Percentiles rank a stretch among this genome's conserved stretches.
Conservation (phyloP, 2,113 vertebrate species). For the Arizona elegans region DNA sequence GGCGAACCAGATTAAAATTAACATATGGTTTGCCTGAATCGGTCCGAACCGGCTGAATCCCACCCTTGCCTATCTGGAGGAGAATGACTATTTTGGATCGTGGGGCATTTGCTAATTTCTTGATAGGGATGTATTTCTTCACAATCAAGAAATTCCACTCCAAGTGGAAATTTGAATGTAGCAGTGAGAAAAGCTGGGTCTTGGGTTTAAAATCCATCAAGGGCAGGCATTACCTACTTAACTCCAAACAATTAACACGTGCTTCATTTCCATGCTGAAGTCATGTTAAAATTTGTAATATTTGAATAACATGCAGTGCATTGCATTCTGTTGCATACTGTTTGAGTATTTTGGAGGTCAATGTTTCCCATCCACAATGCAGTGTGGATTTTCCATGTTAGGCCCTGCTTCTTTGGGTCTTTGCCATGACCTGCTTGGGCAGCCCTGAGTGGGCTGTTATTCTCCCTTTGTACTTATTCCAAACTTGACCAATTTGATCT, state of each 20-base stretch:
- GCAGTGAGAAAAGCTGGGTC: not conserved
- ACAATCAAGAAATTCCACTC: not conserved
- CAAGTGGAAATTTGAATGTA: not conserved
- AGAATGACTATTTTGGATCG: not conserved
- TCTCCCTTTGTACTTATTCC: slow-evolving; percentile 59
- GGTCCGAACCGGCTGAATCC: too few species aligned
- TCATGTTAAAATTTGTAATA: not conserved
- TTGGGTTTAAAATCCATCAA: not conserved
- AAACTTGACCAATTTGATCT: slow-evolving; percentile 59
- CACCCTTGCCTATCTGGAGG: not conserved
- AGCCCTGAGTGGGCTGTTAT: slow-evolving; percentile 52
- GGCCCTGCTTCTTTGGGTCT: slow-evolving; percentile 48
- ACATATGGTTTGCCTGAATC: too few species aligned
- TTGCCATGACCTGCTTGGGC: slow-evolving; percentile 59
- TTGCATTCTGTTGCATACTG: slow-evolving; percentile 31
- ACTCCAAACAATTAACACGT: not conserved
- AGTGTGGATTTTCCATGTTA: slow-evolving; percentile 55
- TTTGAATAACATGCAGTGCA: not conserved
- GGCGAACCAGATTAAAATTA: too few species aligned
- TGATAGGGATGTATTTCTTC: not conserved
- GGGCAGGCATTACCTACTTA: not conserved
- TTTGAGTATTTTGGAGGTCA: slow-evolving; percentile 42
- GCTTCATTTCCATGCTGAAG: not conserved
- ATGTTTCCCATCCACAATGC: slow-evolving; percentile 57
- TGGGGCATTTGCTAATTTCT: not conserved